phyloP scores from a whole-genome alignment of 2,888 invertebrate species.

The Dryadula phaetusa region DNA sequence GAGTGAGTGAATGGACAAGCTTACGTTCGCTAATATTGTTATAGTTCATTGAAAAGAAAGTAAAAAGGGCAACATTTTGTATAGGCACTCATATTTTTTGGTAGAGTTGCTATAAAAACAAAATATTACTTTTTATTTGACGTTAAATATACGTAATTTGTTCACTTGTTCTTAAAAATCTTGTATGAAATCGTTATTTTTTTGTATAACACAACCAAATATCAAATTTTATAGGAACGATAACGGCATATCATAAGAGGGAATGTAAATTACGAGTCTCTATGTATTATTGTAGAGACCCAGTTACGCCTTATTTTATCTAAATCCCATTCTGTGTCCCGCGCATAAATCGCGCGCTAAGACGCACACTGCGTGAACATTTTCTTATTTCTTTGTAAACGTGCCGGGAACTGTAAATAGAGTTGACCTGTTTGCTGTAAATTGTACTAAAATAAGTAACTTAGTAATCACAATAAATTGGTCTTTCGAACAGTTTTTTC shows the following conservation, averaged over 20 bases:
- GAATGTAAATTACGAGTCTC: slow-evolving; percentile 35
- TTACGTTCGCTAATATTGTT: slow-evolving; percentile 25
- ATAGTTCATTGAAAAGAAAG: slow-evolving; percentile 26
- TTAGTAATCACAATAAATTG: slow-evolving; percentile 20
- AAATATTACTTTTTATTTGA: not conserved
- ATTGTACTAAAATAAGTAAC: slow-evolving; percentile 34
- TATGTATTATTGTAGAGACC: slow-evolving; percentile 48
- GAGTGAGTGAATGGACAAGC: slow-evolving; percentile 24
- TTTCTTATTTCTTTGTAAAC: slow-evolving; percentile 79
- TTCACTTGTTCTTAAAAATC: not conserved
- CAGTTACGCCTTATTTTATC: slow-evolving; percentile 76
- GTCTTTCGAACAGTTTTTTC: not conserved
- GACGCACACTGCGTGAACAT: slow-evolving; percentile 79
- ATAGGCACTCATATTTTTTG: slow-evolving; percentile 1
- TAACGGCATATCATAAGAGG: slow-evolving; percentile 31
- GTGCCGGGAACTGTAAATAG: slow-evolving; percentile 75
- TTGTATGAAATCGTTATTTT: not conserved
- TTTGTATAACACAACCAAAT: not conserved
- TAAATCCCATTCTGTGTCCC: slow-evolving; percentile 81
- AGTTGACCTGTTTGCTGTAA: slow-evolving; percentile 41
- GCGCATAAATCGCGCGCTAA: slow-evolving; percentile 79
- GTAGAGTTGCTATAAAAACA: not conserved
- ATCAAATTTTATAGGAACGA: slow-evolving; percentile 8
- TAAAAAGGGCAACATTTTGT: slow-evolving; percentile 20
- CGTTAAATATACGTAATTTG: not conserved